Evolutionary conservation across 2,888 invertebrate genomes (phyloP).

Genomic region (Diadromus collaris): DNA sequence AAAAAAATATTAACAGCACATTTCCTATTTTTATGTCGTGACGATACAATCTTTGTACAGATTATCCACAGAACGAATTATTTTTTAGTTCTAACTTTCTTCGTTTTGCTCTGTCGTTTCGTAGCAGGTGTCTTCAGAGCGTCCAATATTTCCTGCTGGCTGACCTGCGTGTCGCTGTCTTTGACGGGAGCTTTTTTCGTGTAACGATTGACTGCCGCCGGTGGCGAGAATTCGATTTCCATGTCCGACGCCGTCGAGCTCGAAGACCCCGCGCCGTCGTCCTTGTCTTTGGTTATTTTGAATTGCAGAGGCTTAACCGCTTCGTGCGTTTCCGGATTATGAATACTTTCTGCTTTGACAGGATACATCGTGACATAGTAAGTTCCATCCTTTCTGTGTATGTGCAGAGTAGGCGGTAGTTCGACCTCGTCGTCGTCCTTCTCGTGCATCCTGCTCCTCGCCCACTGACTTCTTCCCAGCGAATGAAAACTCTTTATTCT

Average conservation of each 20-base stretch:
- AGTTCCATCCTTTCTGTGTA: constrained; percentile 71
- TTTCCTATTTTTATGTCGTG: constrained; percentile 29
- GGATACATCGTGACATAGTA: constrained; percentile 73
- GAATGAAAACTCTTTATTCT: constrained; percentile 62
- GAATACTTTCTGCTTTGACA: constrained; percentile 58
- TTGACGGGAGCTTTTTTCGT: constrained; percentile 59
- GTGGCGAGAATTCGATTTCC: constrained; percentile 72
- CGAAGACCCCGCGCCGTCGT: constrained; percentile 57
- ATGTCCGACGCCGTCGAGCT: constrained; percentile 69
- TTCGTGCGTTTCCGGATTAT: constrained; percentile 53
- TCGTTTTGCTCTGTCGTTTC: constrained; percentile 31
- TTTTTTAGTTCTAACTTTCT: constrained; percentile 43
- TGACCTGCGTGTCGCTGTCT: constrained; percentile 67
- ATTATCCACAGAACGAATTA: constrained; percentile 15
- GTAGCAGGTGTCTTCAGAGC: constrained; percentile 27
- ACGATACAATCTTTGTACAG: constrained; percentile 5
- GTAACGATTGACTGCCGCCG: constrained; percentile 63
- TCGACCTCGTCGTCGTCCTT: constrained; percentile 63
- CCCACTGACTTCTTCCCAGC: constrained; percentile 47
- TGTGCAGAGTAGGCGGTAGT: constrained; percentile 68
- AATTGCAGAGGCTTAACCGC: constrained; percentile 68
- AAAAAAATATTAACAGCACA: neutral
- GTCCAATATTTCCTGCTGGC: constrained; percentile 68
- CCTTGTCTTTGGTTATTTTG: constrained; percentile 69
- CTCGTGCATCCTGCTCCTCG: constrained; percentile 43